Base-by-base conservation (phyloP, 2,888 invertebrate genomes). In the Apamea epomidion region DNA sequence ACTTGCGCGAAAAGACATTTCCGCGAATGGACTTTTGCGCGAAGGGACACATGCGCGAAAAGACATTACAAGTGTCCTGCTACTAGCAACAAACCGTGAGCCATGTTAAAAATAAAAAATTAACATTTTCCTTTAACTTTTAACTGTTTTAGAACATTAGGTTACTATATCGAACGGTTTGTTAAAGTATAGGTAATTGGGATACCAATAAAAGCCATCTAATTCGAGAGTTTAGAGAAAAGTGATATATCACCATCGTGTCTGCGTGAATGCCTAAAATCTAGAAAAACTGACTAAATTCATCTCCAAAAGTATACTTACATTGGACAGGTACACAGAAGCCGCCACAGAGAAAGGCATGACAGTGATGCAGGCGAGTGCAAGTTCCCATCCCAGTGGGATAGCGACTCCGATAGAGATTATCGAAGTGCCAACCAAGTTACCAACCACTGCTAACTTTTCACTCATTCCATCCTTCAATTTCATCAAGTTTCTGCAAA, bases 381-480 rank as follows among this genome's bases (percentile, higher is more conserved):
- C 98, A 69, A 99, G 95, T 91, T 99, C 98, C 99, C 99, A 99
- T 48, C 99, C 99, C 89, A 98, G 97, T 0, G 98, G 96, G 88
- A 99, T 98, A 0, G 98, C 98, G 48, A 98, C 97, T 62, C 97
- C 95, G 51, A 98, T 95, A 37, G 98, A 98, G 37, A 98, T 97
- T 3, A 98, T 91, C 83, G 98, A 98, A 0, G 98, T 98, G 75
- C 98, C 98, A 68, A 98, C 93, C 77, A 98, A 97, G 91, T 98
- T 98, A 0, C 98, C 95, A 73, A 98, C 98, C 77, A 98, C 98
- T 0, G 98, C 98, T 29, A 99, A 94, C 93, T 99, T 99, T 90
- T 98, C 99, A 0, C 98, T 98, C 84, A 99, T 98, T 0, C 99
- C 99, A 82, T 98, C 98, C 91, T 98, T 98, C 87, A 99, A 97